Evolutionary conservation across 2,888 invertebrate genomes (phyloP), one percentile per base, ranked within the genome.

Genomic region (Timema podura): DNA sequence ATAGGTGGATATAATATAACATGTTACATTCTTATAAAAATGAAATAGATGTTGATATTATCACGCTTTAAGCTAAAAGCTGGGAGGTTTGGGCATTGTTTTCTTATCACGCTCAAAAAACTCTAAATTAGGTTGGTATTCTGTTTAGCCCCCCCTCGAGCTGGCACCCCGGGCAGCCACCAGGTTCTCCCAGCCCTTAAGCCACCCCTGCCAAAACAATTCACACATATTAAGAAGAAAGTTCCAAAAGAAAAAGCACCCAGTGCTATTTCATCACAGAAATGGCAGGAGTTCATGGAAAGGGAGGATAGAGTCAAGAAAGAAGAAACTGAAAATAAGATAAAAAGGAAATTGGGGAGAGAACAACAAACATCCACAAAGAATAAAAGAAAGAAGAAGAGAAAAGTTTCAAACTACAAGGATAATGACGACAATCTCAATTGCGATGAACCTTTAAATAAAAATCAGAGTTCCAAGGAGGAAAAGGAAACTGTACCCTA

Each of bases 271-370:
- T 3, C 59, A 59, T 59, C 15, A 15, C 16, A 15, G 30, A 59
- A 59, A 13, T 59, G 59, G 59, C 16, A 16, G 45, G 59, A 15
- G 7, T 59, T 16, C 59, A 59, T 59, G 59, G 13, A 59, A 59
- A 16, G 2, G 11, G 16, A 59, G 7, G 59, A 16, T 0, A 8
- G 7, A 59, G 8, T 45, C 8, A 59, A 59, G 59, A 30, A 44
- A 16, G 59, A 59, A 59, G 59, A 59, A 59, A 59, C 59, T 15
- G 59, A 59, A 15, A 30, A 7, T 59, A 59, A 59, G 5, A 59
- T 30, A 45, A 59, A 59, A 59, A 59, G 7, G 59, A 59, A 16
- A 9, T 0, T 30, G 2, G 59, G 16, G 16, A 15, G 59, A 59
- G 59, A 59, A 59, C 59, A 59, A 59, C 7, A 59, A 13, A 59